Evolutionary conservation across 2,113 vertebrate species (phyloP).

Genomic region (Pyrgilauda ruficollis): DNA sequence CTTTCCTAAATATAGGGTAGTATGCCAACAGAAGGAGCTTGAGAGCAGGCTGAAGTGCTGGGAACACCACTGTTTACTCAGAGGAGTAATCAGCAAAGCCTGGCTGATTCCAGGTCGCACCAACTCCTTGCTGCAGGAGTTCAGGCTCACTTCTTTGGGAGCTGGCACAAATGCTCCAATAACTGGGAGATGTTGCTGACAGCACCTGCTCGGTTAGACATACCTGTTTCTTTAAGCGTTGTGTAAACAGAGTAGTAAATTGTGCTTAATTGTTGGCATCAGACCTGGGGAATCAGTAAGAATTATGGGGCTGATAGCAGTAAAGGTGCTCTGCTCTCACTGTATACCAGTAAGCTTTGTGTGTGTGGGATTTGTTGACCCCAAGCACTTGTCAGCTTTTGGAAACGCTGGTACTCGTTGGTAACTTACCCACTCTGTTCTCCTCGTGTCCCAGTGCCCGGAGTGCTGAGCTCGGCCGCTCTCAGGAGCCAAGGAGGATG

Average conservation of each 20-base stretch:
- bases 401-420: background rate
- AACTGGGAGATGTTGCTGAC: background rate
- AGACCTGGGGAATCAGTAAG: background rate
- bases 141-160: background rate
- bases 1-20: conserved; percentile 49
- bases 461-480: background rate
- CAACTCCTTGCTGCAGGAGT: background rate
- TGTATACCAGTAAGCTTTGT: background rate
- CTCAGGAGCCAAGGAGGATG: rapidly evolving
- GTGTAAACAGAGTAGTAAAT: background rate
- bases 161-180: background rate
- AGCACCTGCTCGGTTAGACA: background rate
- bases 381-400: background rate
- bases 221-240: background rate
- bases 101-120: background rate
- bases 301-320: background rate
- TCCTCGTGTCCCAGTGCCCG: rapidly evolving
- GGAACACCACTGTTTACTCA: conserved; percentile 36
- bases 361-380: background rate
- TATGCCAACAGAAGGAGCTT: conserved; percentile 44
- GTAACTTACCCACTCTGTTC: background rate
- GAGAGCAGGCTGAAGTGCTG: conserved; percentile 40
- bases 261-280: background rate
- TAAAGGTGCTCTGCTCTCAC: background rate
- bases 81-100: conserved; percentile 40